These are phyloP conservation scores for Myopa tessellatipennis DNA, from an alignment of 2,888 invertebrate genomes.

Conservation along the genomic window DNA sequence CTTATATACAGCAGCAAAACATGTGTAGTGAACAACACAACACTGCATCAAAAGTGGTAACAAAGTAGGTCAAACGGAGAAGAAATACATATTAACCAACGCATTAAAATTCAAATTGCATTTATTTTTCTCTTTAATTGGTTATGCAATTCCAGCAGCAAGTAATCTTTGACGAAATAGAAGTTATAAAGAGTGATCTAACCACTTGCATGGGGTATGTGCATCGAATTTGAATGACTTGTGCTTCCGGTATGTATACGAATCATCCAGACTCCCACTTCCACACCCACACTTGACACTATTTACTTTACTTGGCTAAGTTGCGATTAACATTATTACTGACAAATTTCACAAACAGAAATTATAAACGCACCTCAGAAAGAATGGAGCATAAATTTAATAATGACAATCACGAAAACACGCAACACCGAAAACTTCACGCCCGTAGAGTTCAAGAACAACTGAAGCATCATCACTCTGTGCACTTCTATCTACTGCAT, in stretches of 20 bases:
- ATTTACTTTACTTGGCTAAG: background rate
- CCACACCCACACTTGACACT: background rate
- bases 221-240: background rate
- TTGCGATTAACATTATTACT: background rate
- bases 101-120: too few species aligned
- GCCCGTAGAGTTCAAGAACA: constrained; percentile 17
- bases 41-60: too few species aligned
- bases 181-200: constrained; percentile 16
- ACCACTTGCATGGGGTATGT: constrained; percentile 7
- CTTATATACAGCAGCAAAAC: too few species aligned
- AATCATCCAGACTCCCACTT: background rate
- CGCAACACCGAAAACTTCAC: background rate
- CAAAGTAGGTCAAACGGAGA: too few species aligned
- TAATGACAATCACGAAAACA: background rate
- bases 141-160: too few species aligned
- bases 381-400: too few species aligned
- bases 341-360: background rate
- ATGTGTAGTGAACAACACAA: too few species aligned
- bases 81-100: too few species aligned
- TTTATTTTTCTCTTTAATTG: too few species aligned
- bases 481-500: background rate
- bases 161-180: background rate
- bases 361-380: background rate
- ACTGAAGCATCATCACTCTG: constrained; percentile 3
- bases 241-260: background rate